Evolutionary conservation across 2,797 vertebrate genomes (phyloP).

Genomic region (Sorex maritimensis): DNA sequence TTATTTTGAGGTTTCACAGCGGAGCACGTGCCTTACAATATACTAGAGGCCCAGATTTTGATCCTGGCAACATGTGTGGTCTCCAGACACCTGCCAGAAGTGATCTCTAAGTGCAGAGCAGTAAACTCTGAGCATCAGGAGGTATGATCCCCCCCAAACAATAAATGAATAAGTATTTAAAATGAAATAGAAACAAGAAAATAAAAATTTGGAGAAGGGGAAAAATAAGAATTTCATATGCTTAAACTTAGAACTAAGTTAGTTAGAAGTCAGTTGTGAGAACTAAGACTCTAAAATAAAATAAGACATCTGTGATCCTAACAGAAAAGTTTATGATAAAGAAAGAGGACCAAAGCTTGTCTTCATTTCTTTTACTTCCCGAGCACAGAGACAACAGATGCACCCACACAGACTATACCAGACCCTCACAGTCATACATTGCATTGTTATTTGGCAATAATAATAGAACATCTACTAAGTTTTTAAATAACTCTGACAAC

Average conservation of each 20-base stretch:
- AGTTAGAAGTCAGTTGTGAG: too few species aligned
- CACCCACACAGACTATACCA: fast-evolving
- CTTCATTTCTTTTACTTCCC: background rate
- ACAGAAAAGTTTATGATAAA: background rate
- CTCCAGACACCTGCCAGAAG: too few species aligned
- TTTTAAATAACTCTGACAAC: background rate
- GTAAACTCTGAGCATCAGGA: too few species aligned
- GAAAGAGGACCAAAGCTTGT: background rate
- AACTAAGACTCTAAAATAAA: background rate
- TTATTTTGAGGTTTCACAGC: too few species aligned
- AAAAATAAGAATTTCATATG: background rate
- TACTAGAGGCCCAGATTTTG: too few species aligned
- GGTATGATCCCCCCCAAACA: too few species aligned
- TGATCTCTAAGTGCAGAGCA: too few species aligned
- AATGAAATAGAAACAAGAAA: background rate
- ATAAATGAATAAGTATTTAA: background rate
- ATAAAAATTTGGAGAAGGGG: too few species aligned
- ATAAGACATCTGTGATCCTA: background rate
- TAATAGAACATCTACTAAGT: background rate
- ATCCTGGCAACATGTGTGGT: too few species aligned
- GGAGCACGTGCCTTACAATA: too few species aligned
- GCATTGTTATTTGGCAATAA: background rate
- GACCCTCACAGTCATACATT: background rate
- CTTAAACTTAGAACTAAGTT: too few species aligned
- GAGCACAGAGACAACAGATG: background rate